These are phyloP conservation scores for Thereva unica DNA, from an alignment of 2,888 invertebrate species.

Conservation along the genomic window DNA sequence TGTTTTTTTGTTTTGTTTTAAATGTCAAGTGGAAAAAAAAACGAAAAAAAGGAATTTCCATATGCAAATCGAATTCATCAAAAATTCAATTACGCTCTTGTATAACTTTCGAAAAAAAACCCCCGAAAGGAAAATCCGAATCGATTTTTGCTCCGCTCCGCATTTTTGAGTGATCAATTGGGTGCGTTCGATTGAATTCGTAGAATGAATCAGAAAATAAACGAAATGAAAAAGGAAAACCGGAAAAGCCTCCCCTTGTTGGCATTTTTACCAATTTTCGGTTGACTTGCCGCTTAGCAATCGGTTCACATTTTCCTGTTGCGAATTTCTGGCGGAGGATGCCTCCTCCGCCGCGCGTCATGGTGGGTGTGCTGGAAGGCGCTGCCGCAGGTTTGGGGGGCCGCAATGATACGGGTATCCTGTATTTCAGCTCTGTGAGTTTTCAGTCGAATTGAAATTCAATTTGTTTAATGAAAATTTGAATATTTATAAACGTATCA, in stretches of 20 bases:
- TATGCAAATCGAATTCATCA: slow-evolving; percentile 24
- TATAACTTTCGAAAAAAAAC: slow-evolving; percentile 8
- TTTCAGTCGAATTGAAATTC: slow-evolving; percentile 36
- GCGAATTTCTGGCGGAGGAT: not conserved
- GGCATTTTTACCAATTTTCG: slow-evolving; percentile 27
- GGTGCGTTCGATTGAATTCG: slow-evolving; percentile 28
- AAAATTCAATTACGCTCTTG: slow-evolving; percentile 26
- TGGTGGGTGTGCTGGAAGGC: too few species aligned
- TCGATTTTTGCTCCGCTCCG: slow-evolving; percentile 16
- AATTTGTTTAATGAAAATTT: slow-evolving; percentile 43
- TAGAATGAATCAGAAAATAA: not conserved
- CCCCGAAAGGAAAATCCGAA: slow-evolving; percentile 14
- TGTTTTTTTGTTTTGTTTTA: slow-evolving; percentile 1
- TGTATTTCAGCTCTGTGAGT: slow-evolving; percentile 4
- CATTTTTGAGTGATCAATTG: slow-evolving; percentile 27
- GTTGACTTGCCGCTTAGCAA: slow-evolving; percentile 7
- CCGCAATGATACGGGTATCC: not conserved
- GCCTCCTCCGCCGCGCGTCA: too few species aligned
- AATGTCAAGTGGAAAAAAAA: slow-evolving; percentile 7
- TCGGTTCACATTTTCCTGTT: slow-evolving; percentile 24
- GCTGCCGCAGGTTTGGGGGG: too few species aligned
- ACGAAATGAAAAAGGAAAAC: not conserved
- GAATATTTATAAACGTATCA: slow-evolving; percentile 44
- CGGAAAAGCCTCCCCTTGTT: slow-evolving; percentile 1
- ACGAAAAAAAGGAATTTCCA: slow-evolving; percentile 21